Percentiles rank a stretch among this genome's conserved stretches.
Conservation (phyloP, 2,797 vertebrate species). For the Nyctalus aviator region DNA sequence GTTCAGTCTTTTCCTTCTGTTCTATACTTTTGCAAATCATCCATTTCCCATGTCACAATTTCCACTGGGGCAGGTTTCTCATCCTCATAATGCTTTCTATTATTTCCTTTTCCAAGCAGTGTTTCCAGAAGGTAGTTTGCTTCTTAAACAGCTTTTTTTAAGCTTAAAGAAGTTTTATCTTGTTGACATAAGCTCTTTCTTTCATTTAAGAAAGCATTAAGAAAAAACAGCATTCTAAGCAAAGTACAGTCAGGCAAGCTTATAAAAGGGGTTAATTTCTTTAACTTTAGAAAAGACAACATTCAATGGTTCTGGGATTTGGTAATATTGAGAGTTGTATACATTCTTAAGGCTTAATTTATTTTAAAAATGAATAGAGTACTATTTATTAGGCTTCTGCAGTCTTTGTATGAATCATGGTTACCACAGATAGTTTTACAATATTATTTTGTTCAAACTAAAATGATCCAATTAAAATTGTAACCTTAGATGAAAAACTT, state of each 20-base stretch:
- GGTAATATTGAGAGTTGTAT: background rate
- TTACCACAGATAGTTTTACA: conserved; percentile 30
- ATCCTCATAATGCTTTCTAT: conserved; percentile 53
- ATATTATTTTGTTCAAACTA: conserved; percentile 45
- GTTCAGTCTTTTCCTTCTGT: background rate
- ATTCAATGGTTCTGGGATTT: background rate
- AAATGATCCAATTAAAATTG: conserved; percentile 57
- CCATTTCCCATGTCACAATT: conserved; percentile 19
- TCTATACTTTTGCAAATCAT: conserved; percentile 3
- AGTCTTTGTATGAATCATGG: conserved; percentile 47
- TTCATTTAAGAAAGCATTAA: conserved; percentile 64
- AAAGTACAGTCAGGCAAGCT: conserved; percentile 29
- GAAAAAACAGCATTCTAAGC: conserved; percentile 55
- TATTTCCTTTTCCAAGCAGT: conserved; percentile 46
- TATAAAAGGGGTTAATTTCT: conserved; percentile 51
- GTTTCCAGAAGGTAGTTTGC: conserved; percentile 47
- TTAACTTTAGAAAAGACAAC: conserved; percentile 41
- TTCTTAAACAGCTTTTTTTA: conserved; percentile 51
- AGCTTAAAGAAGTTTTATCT: conserved; percentile 53
- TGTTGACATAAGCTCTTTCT: conserved; percentile 54
- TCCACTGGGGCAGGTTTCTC: conserved; percentile 55
- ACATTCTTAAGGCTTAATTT: background rate
- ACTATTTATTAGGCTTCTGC: conserved; percentile 12
- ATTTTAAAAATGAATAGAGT: conserved; percentile 37
- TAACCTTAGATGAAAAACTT: conserved; percentile 51